Evolutionary conservation across 2,888 invertebrate species (phyloP).

Genomic region (Drosophila diplacantha): DNA sequence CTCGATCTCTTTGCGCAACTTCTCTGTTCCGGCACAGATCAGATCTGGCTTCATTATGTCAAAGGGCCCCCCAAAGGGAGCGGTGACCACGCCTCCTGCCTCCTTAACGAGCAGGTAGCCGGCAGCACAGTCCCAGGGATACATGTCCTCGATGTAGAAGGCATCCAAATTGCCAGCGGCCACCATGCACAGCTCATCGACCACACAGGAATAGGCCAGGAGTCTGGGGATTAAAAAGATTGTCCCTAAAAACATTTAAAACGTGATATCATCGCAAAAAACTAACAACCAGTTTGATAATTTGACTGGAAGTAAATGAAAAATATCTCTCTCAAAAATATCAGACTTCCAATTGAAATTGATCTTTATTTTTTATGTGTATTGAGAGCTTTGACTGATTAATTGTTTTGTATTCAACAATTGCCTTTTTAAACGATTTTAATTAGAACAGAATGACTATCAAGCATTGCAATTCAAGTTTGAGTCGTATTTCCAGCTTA

Average conservation of each 20-base stretch:
- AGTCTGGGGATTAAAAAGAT: constrained; percentile 53
- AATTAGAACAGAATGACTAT: background rate
- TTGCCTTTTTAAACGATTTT: background rate
- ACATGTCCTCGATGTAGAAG: constrained; percentile 84
- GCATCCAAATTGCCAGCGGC: constrained; percentile 85
- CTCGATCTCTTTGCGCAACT: constrained; percentile 79
- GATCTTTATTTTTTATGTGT: background rate
- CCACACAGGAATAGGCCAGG: constrained; percentile 85
- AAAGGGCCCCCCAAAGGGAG: constrained; percentile 81
- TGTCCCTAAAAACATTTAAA: background rate
- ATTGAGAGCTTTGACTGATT: background rate
- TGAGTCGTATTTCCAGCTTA: background rate
- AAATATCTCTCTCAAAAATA: too few species aligned
- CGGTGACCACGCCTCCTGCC: constrained; percentile 85
- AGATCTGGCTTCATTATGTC: constrained; percentile 81
- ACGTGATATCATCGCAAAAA: background rate
- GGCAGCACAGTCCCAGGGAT: constrained; percentile 89
- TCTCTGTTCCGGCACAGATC: constrained; percentile 79
- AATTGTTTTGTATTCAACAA: constrained; percentile 11
- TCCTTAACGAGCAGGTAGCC: constrained; percentile 85
- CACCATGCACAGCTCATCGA: constrained; percentile 84
- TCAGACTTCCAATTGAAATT: background rate
- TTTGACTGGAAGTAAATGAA: too few species aligned
- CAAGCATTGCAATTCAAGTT: background rate
- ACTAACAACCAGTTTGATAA: background rate